Evolutionary conservation across 1,140 invertebrate species (phyloP).

Genomic region (Doryteuthis pealeii): DNA sequence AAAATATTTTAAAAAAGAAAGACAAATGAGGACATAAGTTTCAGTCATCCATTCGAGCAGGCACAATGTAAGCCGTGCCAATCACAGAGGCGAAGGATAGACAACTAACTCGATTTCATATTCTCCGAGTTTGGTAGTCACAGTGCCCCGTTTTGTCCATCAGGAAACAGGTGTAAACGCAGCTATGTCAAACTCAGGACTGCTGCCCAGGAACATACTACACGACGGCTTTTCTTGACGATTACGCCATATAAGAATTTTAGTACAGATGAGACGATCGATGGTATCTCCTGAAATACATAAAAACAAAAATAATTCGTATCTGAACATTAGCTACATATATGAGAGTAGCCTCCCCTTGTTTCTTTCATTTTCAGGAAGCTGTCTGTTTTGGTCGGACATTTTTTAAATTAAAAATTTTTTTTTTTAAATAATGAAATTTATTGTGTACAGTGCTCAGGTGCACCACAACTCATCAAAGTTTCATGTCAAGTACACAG

Average conservation of each 20-base stretch:
- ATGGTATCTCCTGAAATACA: conserved; percentile 39
- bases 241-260: conserved; percentile 53
- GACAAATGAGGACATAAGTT: not conserved
- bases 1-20: too few species aligned
- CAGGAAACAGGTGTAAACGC: conserved; percentile 69
- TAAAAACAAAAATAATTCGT: too few species aligned
- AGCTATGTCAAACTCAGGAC: conserved; percentile 89
- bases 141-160: conserved; percentile 33
- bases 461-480: too few species aligned
- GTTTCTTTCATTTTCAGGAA: too few species aligned
- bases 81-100: conserved; percentile 40
- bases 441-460: too few species aligned
- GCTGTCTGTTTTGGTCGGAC: too few species aligned
- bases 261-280: conserved; percentile 51
- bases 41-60: conserved; percentile 40
- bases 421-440: too few species aligned
- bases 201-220: conserved; percentile 78
- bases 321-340: too few species aligned
- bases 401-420: too few species aligned
- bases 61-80: conserved; percentile 48
- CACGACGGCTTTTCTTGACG: conserved; percentile 53
- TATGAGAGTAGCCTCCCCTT: too few species aligned
- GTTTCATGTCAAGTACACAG: too few species aligned
- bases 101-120: conserved; percentile 53
- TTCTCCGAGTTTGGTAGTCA: conserved; percentile 47